Conservation (phyloP, 2,113 vertebrate genomes). For the Australoheros scitulus region DNA sequence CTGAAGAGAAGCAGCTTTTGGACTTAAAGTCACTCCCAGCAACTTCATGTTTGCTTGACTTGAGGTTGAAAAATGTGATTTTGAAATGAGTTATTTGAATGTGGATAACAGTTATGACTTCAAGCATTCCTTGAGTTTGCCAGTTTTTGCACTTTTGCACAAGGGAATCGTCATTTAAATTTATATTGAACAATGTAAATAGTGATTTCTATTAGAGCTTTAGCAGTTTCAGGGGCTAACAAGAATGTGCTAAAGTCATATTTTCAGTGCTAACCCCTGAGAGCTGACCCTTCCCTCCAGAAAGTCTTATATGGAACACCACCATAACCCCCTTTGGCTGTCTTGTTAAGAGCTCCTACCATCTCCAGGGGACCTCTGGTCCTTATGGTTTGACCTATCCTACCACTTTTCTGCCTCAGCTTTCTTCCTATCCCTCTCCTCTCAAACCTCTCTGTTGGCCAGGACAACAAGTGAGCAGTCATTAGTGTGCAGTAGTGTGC, state of each 20-base stretch:
- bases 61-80: neutral
- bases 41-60: neutral
- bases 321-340: neutral
- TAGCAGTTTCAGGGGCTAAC: neutral
- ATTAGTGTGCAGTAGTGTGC: constrained; percentile 6
- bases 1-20: too few relatives aligned
- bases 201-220: neutral
- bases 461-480: constrained; percentile 36
- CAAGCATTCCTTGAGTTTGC: neutral
- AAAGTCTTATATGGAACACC: constrained; percentile 24
- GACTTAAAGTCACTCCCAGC: neutral
- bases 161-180: neutral
- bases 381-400: constrained; percentile 25
- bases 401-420: constrained; percentile 58
- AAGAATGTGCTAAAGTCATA: neutral
- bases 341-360: constrained; percentile 19
- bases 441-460: constrained; percentile 36
- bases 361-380: constrained; percentile 14
- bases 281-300: constrained; percentile 25
- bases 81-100: neutral
- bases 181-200: too few relatives aligned
- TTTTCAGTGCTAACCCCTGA: constrained; percentile 7
- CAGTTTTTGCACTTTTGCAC: neutral
- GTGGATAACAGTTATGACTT: neutral
- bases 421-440: constrained; percentile 38